A percentile compares a stretch with the other conserved stretches of the same genome.
Conservation (phyloP, 2,797 vertebrate genomes). For the Tadarida brasiliensis region DNA sequence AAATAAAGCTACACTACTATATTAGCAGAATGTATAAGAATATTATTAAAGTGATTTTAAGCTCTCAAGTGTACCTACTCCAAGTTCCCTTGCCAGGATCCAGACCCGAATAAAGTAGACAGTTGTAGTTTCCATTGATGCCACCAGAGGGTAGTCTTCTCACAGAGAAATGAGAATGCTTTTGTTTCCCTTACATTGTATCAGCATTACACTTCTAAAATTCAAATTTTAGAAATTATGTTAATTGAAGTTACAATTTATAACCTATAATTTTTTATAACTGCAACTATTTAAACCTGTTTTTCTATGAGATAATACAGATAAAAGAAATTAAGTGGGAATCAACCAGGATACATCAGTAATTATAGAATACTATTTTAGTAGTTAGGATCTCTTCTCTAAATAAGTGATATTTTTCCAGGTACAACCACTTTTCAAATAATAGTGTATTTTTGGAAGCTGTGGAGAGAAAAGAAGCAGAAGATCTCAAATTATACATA, state of each 20-base stretch:
- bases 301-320: neutral
- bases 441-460: neutral
- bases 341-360: neutral
- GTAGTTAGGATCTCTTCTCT: neutral
- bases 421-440: neutral
- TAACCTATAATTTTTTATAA: neutral
- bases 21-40: neutral
- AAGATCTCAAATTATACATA: neutral
- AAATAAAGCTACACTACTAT: neutral
- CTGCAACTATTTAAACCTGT: neutral
- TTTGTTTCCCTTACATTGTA: neutral
- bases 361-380: neutral
- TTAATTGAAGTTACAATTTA: constrained; percentile 7
- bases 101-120: neutral
- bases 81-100: neutral
- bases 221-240: neutral
- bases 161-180: constrained; percentile 64
- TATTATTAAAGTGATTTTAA: neutral
- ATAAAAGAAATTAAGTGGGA: neutral
- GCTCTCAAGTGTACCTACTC: neutral
- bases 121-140: neutral
- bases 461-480: neutral
- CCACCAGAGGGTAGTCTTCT: constrained; percentile 85
- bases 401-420: neutral
- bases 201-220: neutral